Conservation (phyloP, 1,140 invertebrate genomes). For the Drosophila trapezifrons region DNA sequence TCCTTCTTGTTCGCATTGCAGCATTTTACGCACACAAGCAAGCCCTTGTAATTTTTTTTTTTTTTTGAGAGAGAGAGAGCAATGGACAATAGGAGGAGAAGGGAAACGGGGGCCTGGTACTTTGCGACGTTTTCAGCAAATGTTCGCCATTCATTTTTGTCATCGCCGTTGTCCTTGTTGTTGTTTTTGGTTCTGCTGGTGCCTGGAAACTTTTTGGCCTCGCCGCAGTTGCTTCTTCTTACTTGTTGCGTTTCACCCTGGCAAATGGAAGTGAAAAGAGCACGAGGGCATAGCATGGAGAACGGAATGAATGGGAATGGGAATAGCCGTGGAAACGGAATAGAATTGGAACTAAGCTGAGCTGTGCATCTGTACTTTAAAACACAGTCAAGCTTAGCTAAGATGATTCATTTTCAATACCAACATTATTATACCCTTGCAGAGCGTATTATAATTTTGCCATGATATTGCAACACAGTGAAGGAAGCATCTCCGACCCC, state of each 20-base stretch:
- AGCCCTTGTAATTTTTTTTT: conserved; percentile 4
- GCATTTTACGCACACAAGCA: conserved; percentile 70
- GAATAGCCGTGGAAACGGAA: conserved; percentile 9
- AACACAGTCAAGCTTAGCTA: background rate
- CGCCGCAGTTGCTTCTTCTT: conserved; percentile 58
- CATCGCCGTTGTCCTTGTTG: conserved; percentile 33
- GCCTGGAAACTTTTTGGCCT: conserved; percentile 58
- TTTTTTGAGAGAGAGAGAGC: conserved; percentile 2
- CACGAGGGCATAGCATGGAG: background rate
- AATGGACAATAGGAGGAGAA: background rate
- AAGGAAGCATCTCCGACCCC: no score
- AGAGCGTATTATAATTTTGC: no score
- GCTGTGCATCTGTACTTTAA: conserved; percentile 9
- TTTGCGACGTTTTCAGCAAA: conserved; percentile 58
- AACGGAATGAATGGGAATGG: conserved; percentile 25
- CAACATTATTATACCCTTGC: no score
- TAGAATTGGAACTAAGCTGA: conserved; percentile 7
- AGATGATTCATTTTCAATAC: no score
- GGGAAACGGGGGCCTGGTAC: conserved; percentile 4
- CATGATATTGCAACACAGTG: no score
- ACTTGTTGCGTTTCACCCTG: conserved; percentile 67
- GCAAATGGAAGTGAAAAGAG: conserved; percentile 7
- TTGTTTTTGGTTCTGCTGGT: conserved; percentile 24
- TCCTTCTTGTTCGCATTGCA: conserved; percentile 69
- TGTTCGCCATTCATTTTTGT: conserved; percentile 59